These are phyloP conservation scores for Clarias magur DNA, from an alignment of 2,113 vertebrate species.

Conservation along the genomic window DNA sequence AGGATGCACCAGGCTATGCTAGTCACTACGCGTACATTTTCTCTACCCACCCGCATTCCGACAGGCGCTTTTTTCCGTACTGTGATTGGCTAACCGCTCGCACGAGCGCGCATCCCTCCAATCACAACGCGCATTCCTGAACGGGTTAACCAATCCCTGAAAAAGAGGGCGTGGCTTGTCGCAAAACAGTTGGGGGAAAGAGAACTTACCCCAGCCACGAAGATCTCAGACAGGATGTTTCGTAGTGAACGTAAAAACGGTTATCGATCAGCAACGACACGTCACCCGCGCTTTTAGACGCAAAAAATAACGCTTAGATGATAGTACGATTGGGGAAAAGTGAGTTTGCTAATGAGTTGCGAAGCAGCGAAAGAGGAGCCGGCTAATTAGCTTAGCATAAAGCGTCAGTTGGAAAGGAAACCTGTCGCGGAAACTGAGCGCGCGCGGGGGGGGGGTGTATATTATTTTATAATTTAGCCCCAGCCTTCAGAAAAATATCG, in stretches of 20 bases:
- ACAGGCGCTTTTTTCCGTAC: background rate
- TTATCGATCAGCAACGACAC: background rate
- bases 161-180: background rate
- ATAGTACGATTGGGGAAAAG: too few species aligned
- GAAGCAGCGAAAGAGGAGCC: background rate
- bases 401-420: background rate
- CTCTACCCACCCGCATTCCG: background rate
- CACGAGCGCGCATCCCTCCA: background rate
- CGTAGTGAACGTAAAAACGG: background rate
- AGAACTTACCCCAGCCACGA: background rate
- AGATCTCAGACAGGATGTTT: slow-evolving; percentile 19
- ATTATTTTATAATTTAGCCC: background rate
- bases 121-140: background rate
- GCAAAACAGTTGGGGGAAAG: background rate
- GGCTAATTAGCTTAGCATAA: slow-evolving; percentile 18
- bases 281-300: background rate
- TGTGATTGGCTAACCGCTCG: background rate
- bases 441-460: too few species aligned
- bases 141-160: background rate
- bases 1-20: background rate
- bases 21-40: background rate
- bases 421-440: slow-evolving; percentile 23
- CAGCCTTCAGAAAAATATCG: background rate
- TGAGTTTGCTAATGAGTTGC: background rate
- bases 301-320: background rate